Evolutionary conservation across 2,797 vertebrate species (phyloP).

Genomic region (Acanthurus leucopareius): DNA sequence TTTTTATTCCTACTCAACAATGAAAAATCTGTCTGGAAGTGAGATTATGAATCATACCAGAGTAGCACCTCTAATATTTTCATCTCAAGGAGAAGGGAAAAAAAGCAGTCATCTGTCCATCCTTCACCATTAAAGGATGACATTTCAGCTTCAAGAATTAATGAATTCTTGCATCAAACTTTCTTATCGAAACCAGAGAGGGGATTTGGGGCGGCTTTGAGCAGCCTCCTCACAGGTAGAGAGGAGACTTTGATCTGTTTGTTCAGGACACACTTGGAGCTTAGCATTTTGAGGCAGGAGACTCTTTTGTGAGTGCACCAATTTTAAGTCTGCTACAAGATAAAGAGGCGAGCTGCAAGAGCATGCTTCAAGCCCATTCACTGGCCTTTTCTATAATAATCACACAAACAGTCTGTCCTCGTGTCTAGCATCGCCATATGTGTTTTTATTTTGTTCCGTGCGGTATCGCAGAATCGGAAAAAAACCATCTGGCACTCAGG

Average conservation of each 20-base stretch:
- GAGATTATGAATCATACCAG: not conserved
- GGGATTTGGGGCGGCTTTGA: slow-evolving; percentile 26
- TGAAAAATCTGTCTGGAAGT: not conserved
- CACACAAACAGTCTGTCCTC: slow-evolving; percentile 12
- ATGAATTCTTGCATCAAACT: slow-evolving; percentile 46
- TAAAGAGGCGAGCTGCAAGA: slow-evolving; percentile 31
- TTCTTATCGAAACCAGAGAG: slow-evolving; percentile 44
- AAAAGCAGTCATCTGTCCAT: not conserved
- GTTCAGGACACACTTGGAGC: slow-evolving; percentile 55
- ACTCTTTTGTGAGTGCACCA: slow-evolving; percentile 41
- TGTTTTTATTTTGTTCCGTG: slow-evolving; percentile 24
- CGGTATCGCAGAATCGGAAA: slow-evolving; percentile 11
- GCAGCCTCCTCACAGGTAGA: slow-evolving; percentile 49
- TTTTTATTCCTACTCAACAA: not conserved
- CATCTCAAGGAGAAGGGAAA: not conserved
- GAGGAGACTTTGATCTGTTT: slow-evolving; percentile 61
- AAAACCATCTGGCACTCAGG: slow-evolving; percentile 28
- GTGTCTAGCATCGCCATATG: not conserved
- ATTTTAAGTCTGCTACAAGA: slow-evolving; percentile 52
- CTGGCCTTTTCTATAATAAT: slow-evolving; percentile 21
- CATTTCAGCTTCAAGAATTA: slow-evolving; percentile 51
- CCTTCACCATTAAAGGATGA: slow-evolving; percentile 10
- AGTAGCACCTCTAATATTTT: not conserved
- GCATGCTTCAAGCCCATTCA: slow-evolving; percentile 28
- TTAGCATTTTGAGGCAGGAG: slow-evolving; percentile 46